phyloP scores from a whole-genome alignment of 2,888 invertebrate species.

The Meiosimyza decipiens region DNA sequence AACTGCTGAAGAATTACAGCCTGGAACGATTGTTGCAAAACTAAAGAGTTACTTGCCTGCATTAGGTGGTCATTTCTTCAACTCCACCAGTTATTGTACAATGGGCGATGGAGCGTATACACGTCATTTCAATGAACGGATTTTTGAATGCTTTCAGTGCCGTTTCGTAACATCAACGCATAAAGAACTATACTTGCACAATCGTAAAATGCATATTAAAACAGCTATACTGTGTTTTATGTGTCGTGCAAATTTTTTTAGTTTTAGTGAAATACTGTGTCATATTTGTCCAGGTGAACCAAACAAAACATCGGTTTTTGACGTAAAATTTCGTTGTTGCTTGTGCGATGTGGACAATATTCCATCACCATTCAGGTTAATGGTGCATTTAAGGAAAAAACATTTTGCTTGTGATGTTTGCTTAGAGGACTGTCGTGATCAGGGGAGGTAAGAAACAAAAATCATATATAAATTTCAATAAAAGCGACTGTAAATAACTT shows the following conservation, averaged over 20 bases:
- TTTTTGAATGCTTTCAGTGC: slow-evolving; percentile 89
- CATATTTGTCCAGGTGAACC: slow-evolving; percentile 85
- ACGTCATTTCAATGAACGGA: slow-evolving; percentile 69
- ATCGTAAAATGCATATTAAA: slow-evolving; percentile 87
- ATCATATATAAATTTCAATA: no score
- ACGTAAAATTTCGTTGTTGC: slow-evolving; percentile 83
- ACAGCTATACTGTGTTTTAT: slow-evolving; percentile 84
- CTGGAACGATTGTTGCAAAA: slow-evolving; percentile 76
- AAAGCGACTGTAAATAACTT: no score
- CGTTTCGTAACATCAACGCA: slow-evolving; percentile 81
- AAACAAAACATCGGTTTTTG: slow-evolving; percentile 65
- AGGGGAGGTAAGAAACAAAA: slow-evolving; percentile 60
- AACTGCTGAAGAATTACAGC: slow-evolving; percentile 78
- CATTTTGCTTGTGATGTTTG: slow-evolving; percentile 91
- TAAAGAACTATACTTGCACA: slow-evolving; percentile 87
- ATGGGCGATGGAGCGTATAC: slow-evolving; percentile 68
- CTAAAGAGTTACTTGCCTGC: slow-evolving; percentile 71
- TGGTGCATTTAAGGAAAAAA: slow-evolving; percentile 87
- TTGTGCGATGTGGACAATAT: slow-evolving; percentile 81
- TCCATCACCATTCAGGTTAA: slow-evolving; percentile 87
- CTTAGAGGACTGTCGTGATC: slow-evolving; percentile 82
- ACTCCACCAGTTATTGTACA: slow-evolving; percentile 78
- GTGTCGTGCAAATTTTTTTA: slow-evolving; percentile 89
- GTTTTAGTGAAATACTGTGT: slow-evolving; percentile 87
- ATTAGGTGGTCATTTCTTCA: slow-evolving; percentile 76